phyloP scores from a whole-genome alignment of 2,888 invertebrate species.

The Stenichneumon culpator region DNA sequence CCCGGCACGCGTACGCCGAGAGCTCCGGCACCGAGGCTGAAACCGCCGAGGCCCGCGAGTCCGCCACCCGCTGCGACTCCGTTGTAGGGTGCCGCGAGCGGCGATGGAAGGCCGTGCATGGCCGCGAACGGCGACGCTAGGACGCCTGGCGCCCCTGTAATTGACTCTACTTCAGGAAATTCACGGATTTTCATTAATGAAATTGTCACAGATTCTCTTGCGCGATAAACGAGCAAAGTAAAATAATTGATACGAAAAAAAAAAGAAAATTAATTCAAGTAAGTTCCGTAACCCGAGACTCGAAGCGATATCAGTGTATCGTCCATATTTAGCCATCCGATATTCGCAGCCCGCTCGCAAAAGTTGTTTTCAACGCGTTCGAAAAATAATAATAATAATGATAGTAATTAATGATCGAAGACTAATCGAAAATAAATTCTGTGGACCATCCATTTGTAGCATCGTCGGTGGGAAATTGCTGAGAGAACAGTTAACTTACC shows the following conservation, averaged over 20 bases:
- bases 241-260: not conserved
- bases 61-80: conserved; percentile 90
- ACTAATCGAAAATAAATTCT: conserved; percentile 55
- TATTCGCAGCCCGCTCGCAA: not conserved
- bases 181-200: conserved; percentile 71
- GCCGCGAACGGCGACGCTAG: conserved; percentile 93
- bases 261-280: not conserved
- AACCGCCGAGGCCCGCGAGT: conserved; percentile 91
- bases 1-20: conserved; percentile 86
- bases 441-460: conserved; percentile 39
- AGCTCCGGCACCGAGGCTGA: conserved; percentile 89
- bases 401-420: conserved; percentile 9
- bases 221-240: conserved; percentile 18
- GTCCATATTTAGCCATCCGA: not conserved
- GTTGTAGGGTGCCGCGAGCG: conserved; percentile 89
- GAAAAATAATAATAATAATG: not conserved
- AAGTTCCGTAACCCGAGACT: not conserved
- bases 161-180: conserved; percentile 88
- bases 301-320: not conserved
- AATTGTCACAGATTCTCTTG: conserved; percentile 51
- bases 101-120: conserved; percentile 93
- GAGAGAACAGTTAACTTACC: conserved; percentile 77
- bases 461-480: not conserved
- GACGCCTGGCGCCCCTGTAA: conserved; percentile 93
- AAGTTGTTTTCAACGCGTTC: not conserved